Base-by-base conservation (phyloP, 2,888 invertebrate genomes). In the Steinernema hermaphroditum region DNA sequence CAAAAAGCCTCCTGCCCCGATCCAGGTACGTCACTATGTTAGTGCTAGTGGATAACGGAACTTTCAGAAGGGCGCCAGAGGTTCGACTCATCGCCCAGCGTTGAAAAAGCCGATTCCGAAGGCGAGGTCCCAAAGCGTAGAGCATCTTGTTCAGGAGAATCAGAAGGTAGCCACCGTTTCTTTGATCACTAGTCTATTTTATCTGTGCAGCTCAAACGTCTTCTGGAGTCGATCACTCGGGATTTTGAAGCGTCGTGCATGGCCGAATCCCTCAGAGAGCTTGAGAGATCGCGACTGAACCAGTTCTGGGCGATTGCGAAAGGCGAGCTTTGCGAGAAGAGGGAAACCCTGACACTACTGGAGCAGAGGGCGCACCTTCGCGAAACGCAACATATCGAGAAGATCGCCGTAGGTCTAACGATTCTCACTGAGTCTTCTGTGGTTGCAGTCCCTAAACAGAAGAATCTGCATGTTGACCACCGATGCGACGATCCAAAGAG, bases 271-370 rank as follows among this genome's bases (percentile, higher is more conserved):
- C 29, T 62, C 32, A 27, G 62, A 1, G 32, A 32, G 16, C 34
- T 62, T 1, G 62, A 62, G 29, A 9, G 62, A 4, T 62, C 62
- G 1, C 27, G 27, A 27, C 16, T 62, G 22, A 2, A 22, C 2
- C 62, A 62, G 32, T 62, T 62, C 16, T 62, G 62, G 62, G 16
- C 27, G 32, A 62, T 62, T 12, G 16, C 62, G 8, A 62, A 62
- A 32, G 62, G 32, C 16, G 62, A 62, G 27, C 29, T 62, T 32
- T 16, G 32, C 1, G 62, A 62, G 29, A 62, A 62, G 19, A 29
- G 32, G 8, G 32, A 12, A 1, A 29, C 27, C 12, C 12, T 62
- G 32, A 14, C 62, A 8, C 27, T 32, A 9, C 32, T 62, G 2
- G 62, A 62, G 27, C 62, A 62, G 32, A 29, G 62, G 29, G 16